Evolutionary conservation across 2,888 invertebrate genomes (phyloP).

Genomic region (Ecdyonurus torrentis): DNA sequence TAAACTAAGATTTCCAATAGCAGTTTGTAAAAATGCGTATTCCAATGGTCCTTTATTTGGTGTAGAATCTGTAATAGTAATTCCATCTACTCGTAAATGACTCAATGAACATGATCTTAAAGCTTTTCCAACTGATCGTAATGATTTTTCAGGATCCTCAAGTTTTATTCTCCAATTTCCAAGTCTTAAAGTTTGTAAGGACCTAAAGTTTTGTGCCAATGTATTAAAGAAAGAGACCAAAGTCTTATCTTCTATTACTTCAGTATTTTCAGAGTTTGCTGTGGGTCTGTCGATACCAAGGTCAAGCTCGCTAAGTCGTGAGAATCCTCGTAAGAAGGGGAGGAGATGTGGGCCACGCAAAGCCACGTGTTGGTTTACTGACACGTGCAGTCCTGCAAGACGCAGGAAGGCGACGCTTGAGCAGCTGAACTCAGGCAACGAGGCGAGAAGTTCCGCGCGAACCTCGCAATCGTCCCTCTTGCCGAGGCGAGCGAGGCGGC

Average conservation of each 20-base stretch:
- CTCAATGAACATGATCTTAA: constrained; percentile 25
- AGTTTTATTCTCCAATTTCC: constrained; percentile 23
- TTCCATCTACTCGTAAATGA: constrained; percentile 24
- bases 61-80: constrained; percentile 24
- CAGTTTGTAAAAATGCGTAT: constrained; percentile 24
- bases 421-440: constrained; percentile 27
- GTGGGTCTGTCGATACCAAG: constrained; percentile 25
- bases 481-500: constrained; percentile 24
- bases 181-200: constrained; percentile 25
- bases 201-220: constrained; percentile 27
- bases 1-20: constrained; percentile 21
- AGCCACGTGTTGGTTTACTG: constrained; percentile 28
- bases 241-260: constrained; percentile 31
- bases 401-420: constrained; percentile 31
- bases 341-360: constrained; percentile 31
- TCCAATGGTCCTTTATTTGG: constrained; percentile 23
- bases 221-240: constrained; percentile 29
- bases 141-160: constrained; percentile 24
- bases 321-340: constrained; percentile 31
- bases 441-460: constrained; percentile 23
- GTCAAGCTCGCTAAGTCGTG: constrained; percentile 31
- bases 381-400: constrained; percentile 31
- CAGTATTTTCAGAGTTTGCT: constrained; percentile 18
- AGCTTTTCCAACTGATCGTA: constrained; percentile 23
- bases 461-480: constrained; percentile 25